phyloP scores from a whole-genome alignment of 2,888 invertebrate genomes.

The Anaspis maculata region DNA sequence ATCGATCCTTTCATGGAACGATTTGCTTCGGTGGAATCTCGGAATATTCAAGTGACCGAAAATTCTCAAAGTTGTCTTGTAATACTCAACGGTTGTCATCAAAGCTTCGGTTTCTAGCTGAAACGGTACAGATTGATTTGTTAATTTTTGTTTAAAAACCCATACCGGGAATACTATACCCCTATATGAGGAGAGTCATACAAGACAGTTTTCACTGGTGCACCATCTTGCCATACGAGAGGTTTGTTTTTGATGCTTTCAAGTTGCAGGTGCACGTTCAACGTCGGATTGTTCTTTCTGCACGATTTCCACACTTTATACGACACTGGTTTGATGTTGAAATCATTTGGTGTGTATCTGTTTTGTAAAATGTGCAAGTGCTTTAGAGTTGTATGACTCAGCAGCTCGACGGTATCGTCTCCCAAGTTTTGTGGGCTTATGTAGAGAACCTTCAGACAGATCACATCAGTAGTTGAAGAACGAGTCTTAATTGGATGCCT shows the following conservation, averaged over 20 bases:
- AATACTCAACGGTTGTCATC: slow-evolving; percentile 52
- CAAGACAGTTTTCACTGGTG: slow-evolving; percentile 58
- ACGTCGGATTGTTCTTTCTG: slow-evolving; percentile 48
- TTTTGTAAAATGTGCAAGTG: slow-evolving; percentile 71
- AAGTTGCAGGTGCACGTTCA: slow-evolving; percentile 62
- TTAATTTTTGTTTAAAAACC: too few relatives aligned
- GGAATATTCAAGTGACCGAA: slow-evolving; percentile 64
- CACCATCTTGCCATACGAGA: slow-evolving; percentile 59
- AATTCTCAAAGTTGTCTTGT: slow-evolving; percentile 52
- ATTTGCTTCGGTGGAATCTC: slow-evolving; percentile 54
- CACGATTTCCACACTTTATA: slow-evolving; percentile 43
- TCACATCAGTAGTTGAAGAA: neutral
- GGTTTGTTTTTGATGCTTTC: slow-evolving; percentile 52
- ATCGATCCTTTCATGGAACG: slow-evolving; percentile 65
- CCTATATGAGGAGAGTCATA: slow-evolving; percentile 55
- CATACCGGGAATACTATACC: slow-evolving; percentile 43
- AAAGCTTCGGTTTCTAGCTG: slow-evolving; percentile 47
- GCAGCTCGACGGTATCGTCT: slow-evolving; percentile 58
- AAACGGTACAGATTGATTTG: slow-evolving; percentile 12
- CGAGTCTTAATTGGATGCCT: slow-evolving; percentile 10
- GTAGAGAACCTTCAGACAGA: slow-evolving; percentile 49
- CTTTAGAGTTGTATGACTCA: slow-evolving; percentile 55
- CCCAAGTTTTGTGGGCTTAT: slow-evolving; percentile 69
- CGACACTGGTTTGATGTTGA: slow-evolving; percentile 45
- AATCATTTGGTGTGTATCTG: slow-evolving; percentile 53